A percentile compares a stretch with the other conserved stretches of the same genome.
phyloP scores from a whole-genome alignment of 2,113 vertebrate genomes.

The Setophaga coronata region DNA sequence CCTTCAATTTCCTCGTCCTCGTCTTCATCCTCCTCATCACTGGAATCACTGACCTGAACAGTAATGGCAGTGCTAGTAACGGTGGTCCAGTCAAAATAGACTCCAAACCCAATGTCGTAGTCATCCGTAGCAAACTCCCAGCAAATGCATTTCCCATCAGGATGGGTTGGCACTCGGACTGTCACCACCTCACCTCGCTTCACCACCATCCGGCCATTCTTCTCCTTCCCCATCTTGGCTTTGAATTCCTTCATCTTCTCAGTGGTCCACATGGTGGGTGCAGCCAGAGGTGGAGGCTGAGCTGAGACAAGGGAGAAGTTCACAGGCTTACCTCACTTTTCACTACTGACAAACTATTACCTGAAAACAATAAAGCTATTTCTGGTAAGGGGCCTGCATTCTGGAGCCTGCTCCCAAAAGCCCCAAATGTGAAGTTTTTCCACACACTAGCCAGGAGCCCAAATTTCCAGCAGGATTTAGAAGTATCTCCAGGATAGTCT shows the following conservation, averaged over 20 bases:
- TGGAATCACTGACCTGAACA: conserved; percentile 96
- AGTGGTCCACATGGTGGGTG: conserved; percentile 89
- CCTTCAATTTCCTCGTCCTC: conserved; percentile 88
- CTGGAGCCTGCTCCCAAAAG: background rate
- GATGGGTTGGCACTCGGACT: conserved; percentile 91
- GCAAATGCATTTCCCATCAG: conserved; percentile 90
- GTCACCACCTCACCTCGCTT: conserved; percentile 95
- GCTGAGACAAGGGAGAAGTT: conserved; percentile 68
- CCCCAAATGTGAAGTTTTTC: background rate
- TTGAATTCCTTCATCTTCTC: conserved; percentile 91
- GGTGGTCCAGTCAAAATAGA: conserved; percentile 96
- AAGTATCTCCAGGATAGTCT: background rate
- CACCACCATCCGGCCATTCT: conserved; percentile 89
- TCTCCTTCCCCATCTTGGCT: conserved; percentile 86
- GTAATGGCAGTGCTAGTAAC: conserved; percentile 92
- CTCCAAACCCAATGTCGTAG: conserved; percentile 96
- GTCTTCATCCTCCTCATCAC: conserved; percentile 96
- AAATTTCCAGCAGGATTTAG: background rate
- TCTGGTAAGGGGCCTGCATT: background rate
- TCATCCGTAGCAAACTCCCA: conserved; percentile 98
- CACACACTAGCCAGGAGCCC: background rate
- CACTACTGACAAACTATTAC: background rate
- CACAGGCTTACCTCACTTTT: background rate
- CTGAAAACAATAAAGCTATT: background rate
- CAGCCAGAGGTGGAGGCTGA: conserved; percentile 83